These are phyloP conservation scores for Epinotia nisella DNA, from an alignment of 2,888 invertebrate genomes.

Conservation along the genomic window DNA sequence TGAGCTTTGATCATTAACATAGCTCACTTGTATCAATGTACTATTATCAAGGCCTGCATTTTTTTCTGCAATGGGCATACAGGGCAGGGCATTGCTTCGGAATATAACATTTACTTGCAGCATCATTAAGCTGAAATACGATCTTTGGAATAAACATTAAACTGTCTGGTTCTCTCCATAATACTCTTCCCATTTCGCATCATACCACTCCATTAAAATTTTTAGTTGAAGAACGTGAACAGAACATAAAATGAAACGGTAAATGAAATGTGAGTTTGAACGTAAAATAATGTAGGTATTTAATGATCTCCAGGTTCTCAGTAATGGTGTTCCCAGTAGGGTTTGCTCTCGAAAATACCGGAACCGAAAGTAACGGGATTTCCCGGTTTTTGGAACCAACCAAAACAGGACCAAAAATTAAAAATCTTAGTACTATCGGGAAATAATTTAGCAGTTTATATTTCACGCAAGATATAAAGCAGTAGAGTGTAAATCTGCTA, in stretches of 20 bases:
- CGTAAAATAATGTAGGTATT: background rate
- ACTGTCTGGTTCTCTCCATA: conserved; percentile 17
- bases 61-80: background rate
- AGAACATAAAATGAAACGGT: conserved; percentile 10
- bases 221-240: conserved; percentile 9
- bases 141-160: conserved; percentile 11
- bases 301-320: background rate
- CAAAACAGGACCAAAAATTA: too few species aligned
- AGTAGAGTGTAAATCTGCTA: too few species aligned
- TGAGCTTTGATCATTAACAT: too few species aligned
- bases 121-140: background rate
- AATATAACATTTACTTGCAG: background rate
- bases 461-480: too few species aligned
- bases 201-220: conserved; percentile 33
- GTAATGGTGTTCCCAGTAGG: too few species aligned
- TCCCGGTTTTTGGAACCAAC: too few species aligned
- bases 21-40: too few species aligned
- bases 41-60: background rate
- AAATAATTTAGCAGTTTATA: too few species aligned
- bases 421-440: too few species aligned
- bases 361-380: too few species aligned
- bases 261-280: conserved; percentile 16
- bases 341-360: too few species aligned
- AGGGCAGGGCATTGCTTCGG: background rate
- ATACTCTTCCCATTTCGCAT: conserved; percentile 12